A percentile compares a stretch with the other conserved stretches of the same genome.
These are phyloP conservation scores for Polypedilum pembai DNA, from an alignment of 1,140 invertebrate species.

Conservation along the genomic window DNA sequence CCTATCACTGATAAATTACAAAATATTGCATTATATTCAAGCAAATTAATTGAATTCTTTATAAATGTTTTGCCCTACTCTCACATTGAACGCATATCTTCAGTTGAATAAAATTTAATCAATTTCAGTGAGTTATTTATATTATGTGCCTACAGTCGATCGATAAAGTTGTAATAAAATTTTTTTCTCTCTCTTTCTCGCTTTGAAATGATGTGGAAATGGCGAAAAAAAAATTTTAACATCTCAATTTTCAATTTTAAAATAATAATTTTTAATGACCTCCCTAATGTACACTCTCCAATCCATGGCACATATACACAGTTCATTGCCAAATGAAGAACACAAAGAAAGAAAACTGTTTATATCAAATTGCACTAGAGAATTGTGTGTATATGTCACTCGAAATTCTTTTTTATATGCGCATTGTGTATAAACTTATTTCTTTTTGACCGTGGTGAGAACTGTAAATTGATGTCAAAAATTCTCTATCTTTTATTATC, in stretches of 20 bases:
- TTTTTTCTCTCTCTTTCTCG: background rate
- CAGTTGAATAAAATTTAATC: background rate
- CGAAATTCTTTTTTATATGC: background rate
- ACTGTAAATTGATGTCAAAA: conserved; percentile 3
- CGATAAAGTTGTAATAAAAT: background rate
- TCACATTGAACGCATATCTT: too few relatives aligned
- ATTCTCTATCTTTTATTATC: conserved; percentile 23
- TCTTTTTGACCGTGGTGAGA: background rate
- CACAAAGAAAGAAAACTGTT: background rate
- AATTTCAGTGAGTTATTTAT: background rate
- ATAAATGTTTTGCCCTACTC: too few relatives aligned
- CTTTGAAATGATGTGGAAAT: background rate
- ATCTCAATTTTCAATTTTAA: background rate
- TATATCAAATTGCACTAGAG: background rate
- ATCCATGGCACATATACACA: background rate
- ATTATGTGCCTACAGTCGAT: background rate
- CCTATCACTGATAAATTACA: too few relatives aligned
- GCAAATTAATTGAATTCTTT: too few relatives aligned
- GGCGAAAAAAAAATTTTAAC: background rate
- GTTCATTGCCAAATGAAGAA: background rate
- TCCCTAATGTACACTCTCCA: background rate
- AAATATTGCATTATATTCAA: too few relatives aligned
- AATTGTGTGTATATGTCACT: conserved; percentile 10
- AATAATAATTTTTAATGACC: background rate
- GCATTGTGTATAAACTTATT: too few relatives aligned